These are phyloP conservation scores for Heliconius charithonia DNA, from an alignment of 2,888 invertebrate species.

Conservation along the genomic window DNA sequence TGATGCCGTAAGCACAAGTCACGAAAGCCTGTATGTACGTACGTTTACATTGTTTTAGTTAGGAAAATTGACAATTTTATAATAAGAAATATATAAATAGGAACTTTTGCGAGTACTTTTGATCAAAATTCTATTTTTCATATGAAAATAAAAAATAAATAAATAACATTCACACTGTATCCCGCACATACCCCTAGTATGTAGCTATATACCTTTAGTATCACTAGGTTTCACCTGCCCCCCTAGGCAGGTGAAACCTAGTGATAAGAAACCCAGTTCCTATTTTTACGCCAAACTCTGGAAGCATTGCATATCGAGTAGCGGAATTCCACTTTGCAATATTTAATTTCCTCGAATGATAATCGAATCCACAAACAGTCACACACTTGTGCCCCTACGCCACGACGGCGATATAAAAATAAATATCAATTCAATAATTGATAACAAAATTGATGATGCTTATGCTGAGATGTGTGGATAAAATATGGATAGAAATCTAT, in stretches of 20 bases:
- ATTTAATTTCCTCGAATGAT: too few species aligned
- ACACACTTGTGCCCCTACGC: too few species aligned
- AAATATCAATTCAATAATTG: background rate
- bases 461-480: background rate
- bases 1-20: constrained; percentile 94
- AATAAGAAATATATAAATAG: background rate
- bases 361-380: too few species aligned
- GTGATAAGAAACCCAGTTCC: too few species aligned
- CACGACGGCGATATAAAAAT: background rate
- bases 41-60: background rate
- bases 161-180: too few species aligned
- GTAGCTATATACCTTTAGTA: too few species aligned
- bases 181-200: too few species aligned
- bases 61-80: background rate
- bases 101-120: background rate
- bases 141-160: background rate
- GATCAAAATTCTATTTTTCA: background rate
- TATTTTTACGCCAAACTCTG: too few species aligned
- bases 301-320: too few species aligned
- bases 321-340: too few species aligned
- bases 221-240: too few species aligned
- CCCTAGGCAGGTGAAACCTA: too few species aligned
- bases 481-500: background rate
- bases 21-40: constrained; percentile 81
- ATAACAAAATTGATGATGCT: background rate